These are phyloP conservation scores for Lepus townsendii DNA, from an alignment of 2,797 vertebrate species.

Conservation along the genomic window DNA sequence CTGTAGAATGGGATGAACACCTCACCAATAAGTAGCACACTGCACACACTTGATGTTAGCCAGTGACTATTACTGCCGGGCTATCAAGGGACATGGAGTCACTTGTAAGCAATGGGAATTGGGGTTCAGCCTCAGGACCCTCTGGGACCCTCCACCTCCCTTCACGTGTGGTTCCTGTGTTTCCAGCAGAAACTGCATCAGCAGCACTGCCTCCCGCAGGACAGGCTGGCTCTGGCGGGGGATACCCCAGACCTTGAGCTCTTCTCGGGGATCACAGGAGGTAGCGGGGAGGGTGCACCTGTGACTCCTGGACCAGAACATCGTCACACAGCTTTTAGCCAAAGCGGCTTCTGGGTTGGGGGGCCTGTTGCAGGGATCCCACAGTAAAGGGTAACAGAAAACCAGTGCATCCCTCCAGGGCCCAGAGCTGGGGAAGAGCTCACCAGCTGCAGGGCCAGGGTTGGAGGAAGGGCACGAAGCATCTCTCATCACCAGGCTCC, in stretches of 20 bases:
- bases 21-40: not conserved
- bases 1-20: not conserved
- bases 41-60: not conserved
- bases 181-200: not conserved
- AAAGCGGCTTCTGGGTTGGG: slow-evolving; percentile 10
- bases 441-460: not conserved
- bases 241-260: not conserved
- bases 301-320: not conserved
- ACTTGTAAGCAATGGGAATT: not conserved
- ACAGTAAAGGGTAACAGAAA: not conserved
- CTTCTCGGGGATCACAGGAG: not conserved
- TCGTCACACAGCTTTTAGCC: not conserved
- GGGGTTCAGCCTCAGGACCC: not conserved
- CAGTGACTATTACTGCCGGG: not conserved
- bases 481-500: not conserved
- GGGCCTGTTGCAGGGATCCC: not conserved
- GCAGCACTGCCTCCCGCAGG: not conserved
- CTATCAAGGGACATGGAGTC: not conserved
- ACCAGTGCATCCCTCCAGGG: not conserved
- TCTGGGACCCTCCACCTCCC: not conserved
- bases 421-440: not conserved
- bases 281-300: not conserved
- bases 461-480: not conserved
- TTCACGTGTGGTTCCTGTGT: not conserved
- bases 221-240: not conserved